Base-by-base conservation (phyloP, 1,140 invertebrate genomes). In the Hylaeus anthracinus region DNA sequence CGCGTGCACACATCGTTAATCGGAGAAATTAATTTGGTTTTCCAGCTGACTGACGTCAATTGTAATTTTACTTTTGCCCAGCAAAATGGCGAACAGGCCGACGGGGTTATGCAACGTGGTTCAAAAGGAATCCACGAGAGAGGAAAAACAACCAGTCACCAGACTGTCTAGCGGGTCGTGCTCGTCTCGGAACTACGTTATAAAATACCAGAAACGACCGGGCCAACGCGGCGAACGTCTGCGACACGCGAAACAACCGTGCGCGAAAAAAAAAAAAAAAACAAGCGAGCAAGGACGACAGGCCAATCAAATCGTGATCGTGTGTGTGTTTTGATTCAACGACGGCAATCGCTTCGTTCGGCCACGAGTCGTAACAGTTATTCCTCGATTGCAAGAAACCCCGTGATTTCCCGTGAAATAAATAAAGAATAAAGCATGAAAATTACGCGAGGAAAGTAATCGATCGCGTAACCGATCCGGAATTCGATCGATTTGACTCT, bases 101-200 rank as follows among this genome's bases (percentile, higher is more conserved):
- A 26, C 26, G 26, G 26, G 26, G 45, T 84, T 84, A 79, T n/a
- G 75, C 67, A 84, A 83, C 53, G 1, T 12, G 26, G 4, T 3
- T 9, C 26, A 10, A 69, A 71, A 61, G 61, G 2, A 79, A 70
- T 70, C 14, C 58, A 53, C 1, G 10, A 65, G 4, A 77, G 14
- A 26, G 26, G 41, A 45, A 73, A 55, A 78, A 48, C n/a, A 5
- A 39, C n/a, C 39, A 53, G 74, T 72, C 72, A 55, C 63, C 84
- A 69, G 58, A 64, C n/a, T 81, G 72, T 81, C 81, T 87, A 71
- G 51, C 41, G 45, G 56, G 64, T 39, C 58, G 74, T 73, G 39
- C 58, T 66, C 70, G 81, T 71, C 26, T 45, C 58, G 67, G 66
- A 65, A 63, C 58, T 12, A 66, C 39, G 41, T 71, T 65, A 55